A percentile compares a stretch with the other conserved stretches of the same genome.
phyloP scores from a whole-genome alignment of 2,888 invertebrate genomes.

The Xiphydria camelus region DNA sequence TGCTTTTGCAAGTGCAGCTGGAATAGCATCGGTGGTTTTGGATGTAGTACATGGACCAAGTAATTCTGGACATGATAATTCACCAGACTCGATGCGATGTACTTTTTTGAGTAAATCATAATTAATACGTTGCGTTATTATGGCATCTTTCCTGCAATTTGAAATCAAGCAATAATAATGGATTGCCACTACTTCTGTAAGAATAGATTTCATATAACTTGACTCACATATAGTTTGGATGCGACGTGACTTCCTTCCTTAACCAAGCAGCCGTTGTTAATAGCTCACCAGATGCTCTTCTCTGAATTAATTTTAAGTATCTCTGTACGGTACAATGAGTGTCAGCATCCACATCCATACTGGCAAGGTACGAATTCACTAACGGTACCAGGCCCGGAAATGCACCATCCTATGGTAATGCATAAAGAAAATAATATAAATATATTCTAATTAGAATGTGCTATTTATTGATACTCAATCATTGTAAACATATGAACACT shows the following conservation, averaged over 20 bases:
- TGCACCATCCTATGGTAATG: constrained; percentile 70
- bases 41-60: constrained; percentile 74
- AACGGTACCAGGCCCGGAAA: constrained; percentile 95
- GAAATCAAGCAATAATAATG: too few species aligned
- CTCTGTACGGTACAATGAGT: constrained; percentile 97
- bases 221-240: constrained; percentile 88
- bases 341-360: constrained; percentile 97
- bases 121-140: constrained; percentile 84
- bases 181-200: constrained; percentile 15
- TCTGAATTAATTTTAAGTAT: constrained; percentile 90
- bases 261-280: constrained; percentile 95
- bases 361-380: constrained; percentile 90
- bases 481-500: too few species aligned
- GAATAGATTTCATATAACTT: too few species aligned
- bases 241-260: constrained; percentile 82
- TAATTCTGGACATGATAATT: constrained; percentile 72
- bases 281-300: constrained; percentile 85
- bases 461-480: too few species aligned
- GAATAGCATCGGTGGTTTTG: constrained; percentile 86
- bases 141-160: constrained; percentile 77
- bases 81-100: constrained; percentile 73
- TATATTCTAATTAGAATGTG: not conserved
- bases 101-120: constrained; percentile 86
- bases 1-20: constrained; percentile 71
- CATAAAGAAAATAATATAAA: constrained; percentile 7